Base-by-base conservation (phyloP, 2,113 vertebrate species). In the Alethe castanea region DNA sequence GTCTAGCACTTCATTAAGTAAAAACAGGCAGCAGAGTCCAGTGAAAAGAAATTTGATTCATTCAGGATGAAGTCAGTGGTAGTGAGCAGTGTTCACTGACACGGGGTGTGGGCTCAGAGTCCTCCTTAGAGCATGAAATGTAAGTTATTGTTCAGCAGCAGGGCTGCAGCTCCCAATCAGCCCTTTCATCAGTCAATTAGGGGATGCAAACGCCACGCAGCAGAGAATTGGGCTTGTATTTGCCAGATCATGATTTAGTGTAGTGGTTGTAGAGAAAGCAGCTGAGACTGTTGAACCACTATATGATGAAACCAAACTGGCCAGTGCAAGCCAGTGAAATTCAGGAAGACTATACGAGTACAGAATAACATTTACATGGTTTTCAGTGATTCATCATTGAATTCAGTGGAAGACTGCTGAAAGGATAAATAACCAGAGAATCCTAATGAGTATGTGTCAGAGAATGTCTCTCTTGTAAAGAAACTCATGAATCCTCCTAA, bases 1-100 rank as follows among this genome's bases (percentile, higher is more conserved):
- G 69, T 86, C 82, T 87, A 88, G 54, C 82, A 96, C 90, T 96
- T 97, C 94, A 95, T 97, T 96, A 96, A 94, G 56, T 97, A 74
- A 96, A 94, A 94, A 64, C 69, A 94, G 86, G 52, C 69, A 3
- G 36, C 82, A 64, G 57, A 84, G 76, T 86, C 74, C 79, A 52
- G 38, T 86, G 92, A 95, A 94, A 92, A 95, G 94, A 82, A 73
- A 70, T 54, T 47, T 88, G 85, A 80, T 93, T 94, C 84, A 91
- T 80, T 83, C 71, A 83, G 29, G 35, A 81, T 95, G 90, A 93
- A 97, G 88, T 93, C 95, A 90, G 88, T 71, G 80, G 52, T 80
- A 56, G 67, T 20, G 67, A 77, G 53, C 38, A 56, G 79, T 5
- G 56, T 56, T 90, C 80, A 78, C 47, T 35, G 2, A 67, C 4